Base-by-base conservation (phyloP, 2,888 invertebrate species). In the Dorcus parallelipipedus region DNA sequence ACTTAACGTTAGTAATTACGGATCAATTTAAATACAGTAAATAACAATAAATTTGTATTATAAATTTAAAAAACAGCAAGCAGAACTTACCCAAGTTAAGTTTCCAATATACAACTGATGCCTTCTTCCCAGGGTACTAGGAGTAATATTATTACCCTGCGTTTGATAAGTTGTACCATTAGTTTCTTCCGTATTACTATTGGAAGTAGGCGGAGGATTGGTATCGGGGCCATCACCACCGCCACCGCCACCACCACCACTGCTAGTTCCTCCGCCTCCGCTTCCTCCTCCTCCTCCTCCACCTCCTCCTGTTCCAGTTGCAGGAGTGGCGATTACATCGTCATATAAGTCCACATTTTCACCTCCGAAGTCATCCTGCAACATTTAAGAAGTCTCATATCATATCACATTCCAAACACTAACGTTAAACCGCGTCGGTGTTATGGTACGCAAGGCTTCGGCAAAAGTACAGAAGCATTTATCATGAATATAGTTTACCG, bases 81-180 rank as follows among this genome's bases (percentile, higher is more conserved):
- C n/a, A 10, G 40, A 26, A 69, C 86, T 82, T 86, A 95, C 95
- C 97, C 99, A 99, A 71, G 97, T 97, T 68, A 99, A 86, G 82
- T 99, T 99, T 73, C 98, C 98, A 74, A 99, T 90, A 81, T 99
- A 99, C 48, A 97, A 85, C 78, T 96, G 95, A 78, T 91, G 91
- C 73, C 93, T 86, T 73, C 94, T 85, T 48, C 88, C 87, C 68
- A 86, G 82, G 65, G 85, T 84, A 75, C 87, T 88, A 64, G 89
- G 88, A 64, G 84, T 82, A 65, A 85, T 82, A 73, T 83, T 86
- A 73, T 88, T 86, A 68, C 86, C 86, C 77, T 86, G 83, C 67
- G 85, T 84, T 79, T 87, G 88, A 66, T 90, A 86, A 51, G 83
- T 81, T 72, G 87, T 87, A 58, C 86, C 86, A 76, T 86, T 86